Evolutionary conservation across 2,113 vertebrate genomes (phyloP), one percentile per base, ranked within the genome.

Genomic region (Myxocyprinus asiaticus): DNA sequence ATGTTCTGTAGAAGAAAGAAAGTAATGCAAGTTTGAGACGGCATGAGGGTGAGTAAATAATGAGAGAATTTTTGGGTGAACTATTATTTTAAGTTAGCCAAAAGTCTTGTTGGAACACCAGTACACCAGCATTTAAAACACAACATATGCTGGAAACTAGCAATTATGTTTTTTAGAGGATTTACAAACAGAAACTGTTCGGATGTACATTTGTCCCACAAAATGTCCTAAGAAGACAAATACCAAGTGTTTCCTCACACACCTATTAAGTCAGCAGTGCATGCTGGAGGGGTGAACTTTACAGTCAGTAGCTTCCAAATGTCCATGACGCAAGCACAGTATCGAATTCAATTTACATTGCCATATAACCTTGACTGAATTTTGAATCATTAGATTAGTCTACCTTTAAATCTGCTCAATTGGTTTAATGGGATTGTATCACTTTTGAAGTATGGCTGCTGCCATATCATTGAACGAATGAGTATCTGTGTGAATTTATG

Each of bases 361-460:
- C 86, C 74, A 62, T 47, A 68, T 88, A 90, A 89, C 90, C 90
- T 91, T 92, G 89, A 88, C 88, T 84, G 82, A 86, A 88, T 88
- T 91, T 86, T 74, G 81, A 89, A 88, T 90, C 87, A 89, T 88
- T 86, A 85, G 85, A 93, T 92, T 88, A 90, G 84, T 88, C 84
- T 74, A 78, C 84, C 56, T 72, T 87, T 87, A 87, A 88, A 90
- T 86, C 73, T 76, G 84, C 81, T 88, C 83, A 69, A 55, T 78
- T 81, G 82, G 81, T 88, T 91, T 88, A 88, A 91, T 87, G 83
- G 82, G 88, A 85, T 91, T 79, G 82, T 58, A n/a, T 47, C 80
- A 77, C n/a, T 48, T 76, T 81, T 82, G 84, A 82, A 45, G 47
- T 61, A 76, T 33, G 3, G 11, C 50, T 58, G 47, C 63, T n/a